Conservation (phyloP, 1,140 invertebrate species). For the Nasonia longicornis region DNA sequence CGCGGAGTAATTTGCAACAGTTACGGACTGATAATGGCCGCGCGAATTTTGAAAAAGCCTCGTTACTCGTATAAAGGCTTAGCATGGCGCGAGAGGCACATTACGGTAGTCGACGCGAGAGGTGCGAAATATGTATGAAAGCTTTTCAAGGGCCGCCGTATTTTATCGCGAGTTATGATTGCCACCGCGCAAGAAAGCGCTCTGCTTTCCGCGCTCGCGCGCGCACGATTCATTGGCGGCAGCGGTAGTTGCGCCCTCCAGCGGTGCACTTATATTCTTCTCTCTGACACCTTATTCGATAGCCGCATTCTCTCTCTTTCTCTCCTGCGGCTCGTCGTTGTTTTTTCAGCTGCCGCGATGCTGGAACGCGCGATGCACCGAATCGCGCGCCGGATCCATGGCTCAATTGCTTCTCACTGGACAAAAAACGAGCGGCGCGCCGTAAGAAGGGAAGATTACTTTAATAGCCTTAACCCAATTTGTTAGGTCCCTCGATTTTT, state of each 20-base stretch:
- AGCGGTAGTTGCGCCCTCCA: slow-evolving; percentile 48
- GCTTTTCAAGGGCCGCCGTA: slow-evolving; percentile 52
- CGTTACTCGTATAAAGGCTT: neutral
- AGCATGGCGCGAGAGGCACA: neutral
- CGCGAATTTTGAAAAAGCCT: slow-evolving; percentile 26
- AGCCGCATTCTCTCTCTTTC: neutral
- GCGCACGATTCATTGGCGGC: slow-evolving; percentile 53
- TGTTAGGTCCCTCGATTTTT: neutral
- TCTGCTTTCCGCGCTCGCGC: neutral
- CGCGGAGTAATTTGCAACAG: slow-evolving; percentile 15
- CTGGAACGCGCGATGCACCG: too few relatives aligned
- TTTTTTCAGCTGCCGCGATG: neutral
- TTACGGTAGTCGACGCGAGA: slow-evolving; percentile 9
- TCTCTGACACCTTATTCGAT: slow-evolving; percentile 29
- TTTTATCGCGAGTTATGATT: slow-evolving; percentile 61
- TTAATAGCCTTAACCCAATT: slow-evolving; percentile 14
- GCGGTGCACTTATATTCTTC: slow-evolving; percentile 14
- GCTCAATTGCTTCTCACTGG: neutral
- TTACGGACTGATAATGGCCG: slow-evolving; percentile 34
- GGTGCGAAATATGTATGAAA: slow-evolving; percentile 35
- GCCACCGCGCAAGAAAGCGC: slow-evolving; percentile 52
- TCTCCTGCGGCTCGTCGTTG: neutral
- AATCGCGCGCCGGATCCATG: neutral
- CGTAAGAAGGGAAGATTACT: neutral
- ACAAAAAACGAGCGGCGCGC: neutral